Conservation (phyloP, 2,113 vertebrate species). For the Ailurus styani region DNA sequence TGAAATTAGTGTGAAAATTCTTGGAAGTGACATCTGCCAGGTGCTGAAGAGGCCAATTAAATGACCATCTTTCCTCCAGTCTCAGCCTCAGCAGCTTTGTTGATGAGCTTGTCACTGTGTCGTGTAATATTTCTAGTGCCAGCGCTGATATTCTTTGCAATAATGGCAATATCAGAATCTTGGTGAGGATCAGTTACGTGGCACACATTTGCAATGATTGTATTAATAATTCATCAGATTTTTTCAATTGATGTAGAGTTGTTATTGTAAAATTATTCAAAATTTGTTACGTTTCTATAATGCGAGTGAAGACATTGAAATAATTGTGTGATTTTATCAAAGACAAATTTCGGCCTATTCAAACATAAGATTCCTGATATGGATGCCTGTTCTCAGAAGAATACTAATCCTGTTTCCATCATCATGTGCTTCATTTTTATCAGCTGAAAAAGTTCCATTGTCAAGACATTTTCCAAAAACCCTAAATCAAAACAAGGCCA, state of each 20-base stretch:
- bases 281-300: constrained; percentile 66
- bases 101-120: constrained; percentile 6
- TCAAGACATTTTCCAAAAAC: constrained; percentile 60
- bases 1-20: neutral
- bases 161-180: constrained; percentile 33
- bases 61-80: neutral
- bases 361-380: constrained; percentile 72
- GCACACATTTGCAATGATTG: neutral
- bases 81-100: neutral
- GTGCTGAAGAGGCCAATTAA: neutral
- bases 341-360: constrained; percentile 72
- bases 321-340: constrained; percentile 64
- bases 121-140: neutral
- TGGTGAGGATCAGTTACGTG: constrained; percentile 22
- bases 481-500: constrained; percentile 62
- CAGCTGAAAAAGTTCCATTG: constrained; percentile 61
- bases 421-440: constrained; percentile 50
- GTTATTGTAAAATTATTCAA: constrained; percentile 69
- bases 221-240: constrained; percentile 73
- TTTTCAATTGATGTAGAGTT: constrained; percentile 52
- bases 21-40: neutral
- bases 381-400: constrained; percentile 60
- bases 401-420: constrained; percentile 64
- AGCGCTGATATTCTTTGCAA: constrained; percentile 44
- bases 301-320: constrained; percentile 51